Conservation (phyloP, 1,140 invertebrate genomes). For the Subanguina moxae region DNA sequence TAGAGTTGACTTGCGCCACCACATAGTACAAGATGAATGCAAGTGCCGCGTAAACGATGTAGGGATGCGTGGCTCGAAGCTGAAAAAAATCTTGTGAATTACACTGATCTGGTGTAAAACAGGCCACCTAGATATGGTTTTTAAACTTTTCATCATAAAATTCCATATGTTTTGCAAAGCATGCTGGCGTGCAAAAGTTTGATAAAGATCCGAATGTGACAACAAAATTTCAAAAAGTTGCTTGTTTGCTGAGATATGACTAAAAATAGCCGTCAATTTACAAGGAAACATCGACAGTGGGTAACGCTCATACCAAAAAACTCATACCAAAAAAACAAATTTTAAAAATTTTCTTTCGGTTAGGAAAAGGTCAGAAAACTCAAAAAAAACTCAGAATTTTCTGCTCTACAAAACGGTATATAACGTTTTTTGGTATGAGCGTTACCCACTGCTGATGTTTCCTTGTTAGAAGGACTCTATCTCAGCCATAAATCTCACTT, state of each 20-base stretch:
- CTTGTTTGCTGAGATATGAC: not conserved
- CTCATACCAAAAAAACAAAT: no score
- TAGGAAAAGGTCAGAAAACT: no score
- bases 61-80: constrained; percentile 43
- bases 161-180: not conserved
- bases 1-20: constrained; percentile 21
- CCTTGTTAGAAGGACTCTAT: no score
- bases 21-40: constrained; percentile 26
- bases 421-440: no score
- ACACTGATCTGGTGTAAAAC: not conserved
- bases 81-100: constrained; percentile 31
- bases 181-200: not conserved
- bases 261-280: no score
- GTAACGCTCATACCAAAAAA: no score
- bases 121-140: not conserved
- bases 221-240: not conserved
- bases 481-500: no score
- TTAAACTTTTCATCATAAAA: not conserved
- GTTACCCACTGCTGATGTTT: no score
- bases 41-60: constrained; percentile 24
- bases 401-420: no score
- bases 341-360: no score
- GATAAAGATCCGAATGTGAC: not conserved
- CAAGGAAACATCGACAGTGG: no score
- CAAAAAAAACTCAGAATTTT: no score